Conservation (phyloP, 1,140 invertebrate genomes). For the Halesus radiatus region DNA sequence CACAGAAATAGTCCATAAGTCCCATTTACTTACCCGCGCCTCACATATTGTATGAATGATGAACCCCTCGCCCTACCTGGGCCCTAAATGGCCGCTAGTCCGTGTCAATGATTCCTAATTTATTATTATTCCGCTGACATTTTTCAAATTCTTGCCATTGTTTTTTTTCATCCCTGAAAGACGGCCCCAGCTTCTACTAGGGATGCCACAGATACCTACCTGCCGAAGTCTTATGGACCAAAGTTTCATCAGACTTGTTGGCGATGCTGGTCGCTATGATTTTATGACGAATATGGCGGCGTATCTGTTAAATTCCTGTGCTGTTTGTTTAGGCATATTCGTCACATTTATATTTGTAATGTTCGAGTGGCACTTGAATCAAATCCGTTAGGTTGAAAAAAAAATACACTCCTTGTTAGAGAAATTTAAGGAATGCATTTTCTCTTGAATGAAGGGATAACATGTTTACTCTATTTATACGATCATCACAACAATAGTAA, state of each 20-base stretch:
- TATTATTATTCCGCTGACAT: slow-evolving; percentile 50
- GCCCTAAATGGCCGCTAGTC: slow-evolving; percentile 21
- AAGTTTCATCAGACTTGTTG: slow-evolving; percentile 15
- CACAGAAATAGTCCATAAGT: slow-evolving; percentile 35
- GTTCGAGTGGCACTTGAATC: slow-evolving; percentile 1
- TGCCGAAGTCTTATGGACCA: too few relatives aligned
- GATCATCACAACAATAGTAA: too few relatives aligned
- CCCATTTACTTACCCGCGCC: slow-evolving; percentile 23
- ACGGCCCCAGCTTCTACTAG: too few relatives aligned
- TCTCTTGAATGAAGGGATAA: not conserved
- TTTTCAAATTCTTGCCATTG: slow-evolving; percentile 42
- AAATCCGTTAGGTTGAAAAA: not conserved
- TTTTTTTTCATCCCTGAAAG: slow-evolving; percentile 11
- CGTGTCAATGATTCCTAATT: slow-evolving; percentile 56
- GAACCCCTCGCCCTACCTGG: slow-evolving; percentile 18
- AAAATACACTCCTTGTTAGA: not conserved
- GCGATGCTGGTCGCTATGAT: not conserved
- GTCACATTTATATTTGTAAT: not conserved
- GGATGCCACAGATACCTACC: too few relatives aligned
- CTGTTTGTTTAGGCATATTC: not conserved
- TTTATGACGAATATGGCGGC: not conserved
- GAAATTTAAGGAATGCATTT: not conserved
- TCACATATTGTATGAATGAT: slow-evolving; percentile 28
- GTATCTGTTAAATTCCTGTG: not conserved
- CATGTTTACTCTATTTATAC: not conserved